These are phyloP conservation scores for Chromoteleia sp. DNA, from an alignment of 2,888 invertebrate genomes.

Conservation along the genomic window DNA sequence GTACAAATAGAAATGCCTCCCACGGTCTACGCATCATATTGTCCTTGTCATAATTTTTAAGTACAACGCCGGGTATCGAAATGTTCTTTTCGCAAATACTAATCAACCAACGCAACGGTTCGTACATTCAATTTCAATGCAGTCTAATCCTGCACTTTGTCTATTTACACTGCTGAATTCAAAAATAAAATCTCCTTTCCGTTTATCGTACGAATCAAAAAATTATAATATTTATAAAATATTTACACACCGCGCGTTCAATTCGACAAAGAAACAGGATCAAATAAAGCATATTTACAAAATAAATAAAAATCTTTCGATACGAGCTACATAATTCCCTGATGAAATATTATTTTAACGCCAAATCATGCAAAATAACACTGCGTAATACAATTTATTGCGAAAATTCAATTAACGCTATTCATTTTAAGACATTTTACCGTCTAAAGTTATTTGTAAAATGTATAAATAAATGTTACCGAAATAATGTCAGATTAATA, in stretches of 20 bases:
- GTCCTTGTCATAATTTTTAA: conserved; percentile 64
- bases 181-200: conserved; percentile 41
- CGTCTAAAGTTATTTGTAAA: too few relatives aligned
- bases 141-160: not conserved
- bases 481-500: too few relatives aligned
- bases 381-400: too few relatives aligned
- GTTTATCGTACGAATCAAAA: conserved; percentile 1
- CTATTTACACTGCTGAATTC: conserved; percentile 52
- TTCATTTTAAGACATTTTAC: too few relatives aligned
- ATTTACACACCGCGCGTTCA: conserved; percentile 42
- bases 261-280: conserved; percentile 43
- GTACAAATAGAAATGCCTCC: conserved; percentile 63
- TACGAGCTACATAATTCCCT: not conserved
- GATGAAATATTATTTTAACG: conserved; percentile 11
- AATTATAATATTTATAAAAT: conserved; percentile 51
- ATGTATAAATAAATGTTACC: too few relatives aligned
- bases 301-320: conserved; percentile 40
- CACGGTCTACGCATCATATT: conserved; percentile 48
- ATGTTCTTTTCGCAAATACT: conserved; percentile 26
- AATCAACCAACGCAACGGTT: conserved; percentile 28
- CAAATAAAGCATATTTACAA: conserved; percentile 49
- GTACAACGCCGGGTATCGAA: conserved; percentile 53
- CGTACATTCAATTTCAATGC: conserved; percentile 29
- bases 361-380: too few relatives aligned
- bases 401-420: too few relatives aligned